Conservation (phyloP, 2,797 vertebrate species). For the Ptychobarbus kaznakovi region DNA sequence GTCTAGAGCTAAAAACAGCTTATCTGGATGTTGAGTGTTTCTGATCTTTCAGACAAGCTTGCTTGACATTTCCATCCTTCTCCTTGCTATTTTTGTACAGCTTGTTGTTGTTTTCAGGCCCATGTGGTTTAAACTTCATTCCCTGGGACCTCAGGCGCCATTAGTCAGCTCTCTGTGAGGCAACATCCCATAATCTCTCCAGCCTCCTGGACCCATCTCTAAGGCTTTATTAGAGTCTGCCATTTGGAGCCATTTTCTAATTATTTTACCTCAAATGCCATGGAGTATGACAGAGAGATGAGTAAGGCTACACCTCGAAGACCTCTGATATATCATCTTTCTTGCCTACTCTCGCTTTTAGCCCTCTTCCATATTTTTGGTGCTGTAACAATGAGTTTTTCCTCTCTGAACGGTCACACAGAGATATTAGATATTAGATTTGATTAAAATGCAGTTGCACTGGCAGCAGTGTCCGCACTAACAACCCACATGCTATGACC, state of each 20-base stretch:
- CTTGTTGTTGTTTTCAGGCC: conserved; percentile 45
- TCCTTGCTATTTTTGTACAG: conserved; percentile 51
- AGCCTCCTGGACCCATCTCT: conserved; percentile 38
- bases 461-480: not conserved
- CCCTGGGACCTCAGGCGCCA: conserved; percentile 52
- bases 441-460: not conserved
- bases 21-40: conserved; percentile 20
- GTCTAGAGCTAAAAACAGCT: conserved; percentile 31
- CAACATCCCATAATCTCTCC: conserved; percentile 60
- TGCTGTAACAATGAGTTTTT: not conserved
- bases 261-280: conserved; percentile 64
- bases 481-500: not conserved
- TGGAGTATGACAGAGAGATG: conserved; percentile 51
- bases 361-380: not conserved
- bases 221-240: conserved; percentile 58
- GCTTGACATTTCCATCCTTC: conserved; percentile 58
- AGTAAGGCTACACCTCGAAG: conserved; percentile 44
- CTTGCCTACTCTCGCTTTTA: not conserved
- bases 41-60: conserved; percentile 44
- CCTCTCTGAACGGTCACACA: conserved; percentile 2
- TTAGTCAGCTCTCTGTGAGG: conserved; percentile 57
- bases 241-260: conserved; percentile 57
- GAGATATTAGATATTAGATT: conserved; percentile 10
- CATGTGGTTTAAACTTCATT: conserved; percentile 43
- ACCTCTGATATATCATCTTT: conserved; percentile 11